Evolutionary conservation across 2,888 invertebrate genomes (phyloP).

Genomic region (Ashinkailepas kermadecensis): DNA sequence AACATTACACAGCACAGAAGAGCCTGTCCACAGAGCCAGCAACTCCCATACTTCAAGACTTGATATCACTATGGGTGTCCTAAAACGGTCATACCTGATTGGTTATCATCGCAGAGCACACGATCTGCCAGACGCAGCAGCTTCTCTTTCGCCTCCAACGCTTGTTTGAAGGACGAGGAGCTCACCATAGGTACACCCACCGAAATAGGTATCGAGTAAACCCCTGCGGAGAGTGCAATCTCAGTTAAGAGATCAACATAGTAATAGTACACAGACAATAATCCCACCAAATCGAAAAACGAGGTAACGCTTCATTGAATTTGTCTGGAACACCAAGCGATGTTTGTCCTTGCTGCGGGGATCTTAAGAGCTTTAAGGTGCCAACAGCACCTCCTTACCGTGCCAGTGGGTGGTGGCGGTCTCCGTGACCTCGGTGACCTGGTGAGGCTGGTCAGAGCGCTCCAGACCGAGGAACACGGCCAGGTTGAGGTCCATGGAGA

Average conservation of each 20-base stretch:
- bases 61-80: too few relatives aligned
- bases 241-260: too few relatives aligned
- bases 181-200: constrained; percentile 21
- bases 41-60: too few relatives aligned
- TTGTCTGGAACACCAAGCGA: too few relatives aligned
- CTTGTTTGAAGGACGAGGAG: constrained; percentile 23
- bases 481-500: constrained; percentile 14
- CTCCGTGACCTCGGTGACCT: neutral
- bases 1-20: too few relatives aligned
- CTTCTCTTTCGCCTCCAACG: constrained; percentile 24
- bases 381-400: neutral
- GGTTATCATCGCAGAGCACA: neutral
- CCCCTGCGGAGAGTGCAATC: neutral
- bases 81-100: neutral
- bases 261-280: too few relatives aligned
- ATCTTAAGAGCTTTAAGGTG: too few relatives aligned
- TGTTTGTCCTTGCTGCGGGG: too few relatives aligned
- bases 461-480: constrained; percentile 25
- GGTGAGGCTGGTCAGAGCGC: neutral
- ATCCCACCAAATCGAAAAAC: too few relatives aligned
- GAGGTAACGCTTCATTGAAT: too few relatives aligned
- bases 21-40: too few relatives aligned
- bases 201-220: constrained; percentile 23
- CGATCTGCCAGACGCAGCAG: constrained; percentile 11
- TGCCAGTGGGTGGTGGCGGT: constrained; percentile 27